These are phyloP conservation scores for Recurvirostra avosetta DNA, from an alignment of 2,113 vertebrate genomes.

Conservation along the genomic window DNA sequence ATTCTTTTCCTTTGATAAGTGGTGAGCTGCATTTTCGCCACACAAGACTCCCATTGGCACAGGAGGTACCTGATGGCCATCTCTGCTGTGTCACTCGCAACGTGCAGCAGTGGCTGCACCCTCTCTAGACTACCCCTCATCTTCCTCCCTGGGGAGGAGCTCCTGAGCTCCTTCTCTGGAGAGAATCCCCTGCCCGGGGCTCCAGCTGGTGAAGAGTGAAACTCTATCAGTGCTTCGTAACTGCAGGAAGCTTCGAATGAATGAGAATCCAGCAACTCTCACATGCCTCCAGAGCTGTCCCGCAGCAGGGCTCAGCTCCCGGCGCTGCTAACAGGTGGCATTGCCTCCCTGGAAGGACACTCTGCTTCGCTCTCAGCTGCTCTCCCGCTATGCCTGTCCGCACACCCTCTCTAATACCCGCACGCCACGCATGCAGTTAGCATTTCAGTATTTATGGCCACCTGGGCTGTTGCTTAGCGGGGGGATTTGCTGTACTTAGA, in stretches of 20 bases:
- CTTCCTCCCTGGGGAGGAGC: neutral
- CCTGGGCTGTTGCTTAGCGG: neutral
- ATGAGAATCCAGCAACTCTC: neutral
- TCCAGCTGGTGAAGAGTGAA: neutral
- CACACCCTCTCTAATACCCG: neutral
- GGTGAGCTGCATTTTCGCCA: neutral
- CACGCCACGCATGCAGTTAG: neutral
- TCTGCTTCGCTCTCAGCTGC: neutral
- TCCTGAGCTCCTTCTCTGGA: neutral
- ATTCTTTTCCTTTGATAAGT: neutral
- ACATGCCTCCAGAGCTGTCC: neutral
- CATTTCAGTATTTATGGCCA: neutral
- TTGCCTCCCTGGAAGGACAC: neutral
- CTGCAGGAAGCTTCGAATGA: neutral
- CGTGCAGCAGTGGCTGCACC: neutral
- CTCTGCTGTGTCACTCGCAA: neutral
- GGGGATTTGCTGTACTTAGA: slow-evolving; percentile 25
- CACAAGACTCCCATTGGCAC: rapidly evolving
- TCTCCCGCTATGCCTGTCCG: neutral
- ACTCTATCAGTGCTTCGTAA: neutral
- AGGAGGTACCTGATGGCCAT: rapidly evolving
- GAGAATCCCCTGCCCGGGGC: neutral
- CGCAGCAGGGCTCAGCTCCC: neutral
- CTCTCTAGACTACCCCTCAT: neutral
- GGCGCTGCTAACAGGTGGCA: neutral